Percentiles rank a stretch among this genome's conserved stretches.
phyloP scores from a whole-genome alignment of 2,113 vertebrate genomes.

The Carassius gibelio region DNA sequence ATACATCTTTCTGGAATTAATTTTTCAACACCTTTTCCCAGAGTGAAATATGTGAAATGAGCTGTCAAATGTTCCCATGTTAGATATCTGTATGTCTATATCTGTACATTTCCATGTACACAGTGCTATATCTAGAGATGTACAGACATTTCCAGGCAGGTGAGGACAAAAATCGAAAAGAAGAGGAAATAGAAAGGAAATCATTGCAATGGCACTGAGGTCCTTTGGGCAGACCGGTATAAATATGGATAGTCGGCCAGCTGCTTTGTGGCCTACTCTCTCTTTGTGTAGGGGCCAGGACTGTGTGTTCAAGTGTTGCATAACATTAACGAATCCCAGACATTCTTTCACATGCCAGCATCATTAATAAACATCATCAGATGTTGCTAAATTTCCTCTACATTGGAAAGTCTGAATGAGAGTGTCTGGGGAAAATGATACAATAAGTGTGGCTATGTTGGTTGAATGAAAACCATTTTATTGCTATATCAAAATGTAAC shows the following conservation, averaged over 20 bases:
- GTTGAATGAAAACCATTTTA: neutral
- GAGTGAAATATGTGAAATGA: neutral
- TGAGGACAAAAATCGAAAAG: constrained; percentile 35
- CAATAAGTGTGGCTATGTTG: neutral
- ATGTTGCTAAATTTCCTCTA: constrained; percentile 65
- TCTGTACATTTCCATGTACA: neutral
- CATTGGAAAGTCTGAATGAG: constrained; percentile 34
- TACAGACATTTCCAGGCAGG: neutral
- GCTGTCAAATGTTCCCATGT: neutral
- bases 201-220: neutral
- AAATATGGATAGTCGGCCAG: constrained; percentile 64
- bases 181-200: neutral
- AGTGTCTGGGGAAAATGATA: neutral
- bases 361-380: constrained; percentile 81
- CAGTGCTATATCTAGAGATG: neutral
- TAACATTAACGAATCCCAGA: constrained; percentile 66
- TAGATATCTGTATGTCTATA: neutral
- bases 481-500: neutral
- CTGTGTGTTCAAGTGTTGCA: constrained; percentile 61
- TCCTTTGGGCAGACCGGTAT: constrained; percentile 62
- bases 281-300: constrained; percentile 65
- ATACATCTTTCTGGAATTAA: no score
- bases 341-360: constrained; percentile 55
- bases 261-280: constrained; percentile 63
- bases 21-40: no score